Percentiles rank a stretch among this genome's conserved stretches.
Evolutionary conservation across 2,888 invertebrate genomes (phyloP).

Genomic region (Acanthacorydalis orientalis): DNA sequence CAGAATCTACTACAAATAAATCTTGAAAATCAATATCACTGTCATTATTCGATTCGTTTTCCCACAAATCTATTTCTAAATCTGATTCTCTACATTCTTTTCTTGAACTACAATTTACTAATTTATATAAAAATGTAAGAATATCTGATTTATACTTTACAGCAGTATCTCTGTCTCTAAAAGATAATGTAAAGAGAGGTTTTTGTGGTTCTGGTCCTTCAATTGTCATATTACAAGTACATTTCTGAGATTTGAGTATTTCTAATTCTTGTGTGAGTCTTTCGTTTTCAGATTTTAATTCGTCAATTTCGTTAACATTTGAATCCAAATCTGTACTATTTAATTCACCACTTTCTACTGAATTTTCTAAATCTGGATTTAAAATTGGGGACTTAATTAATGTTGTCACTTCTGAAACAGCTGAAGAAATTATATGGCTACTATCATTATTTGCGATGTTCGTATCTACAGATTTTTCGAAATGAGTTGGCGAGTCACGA

Average conservation of each 20-base stretch:
- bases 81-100: constrained; percentile 3
- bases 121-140: constrained; percentile 27
- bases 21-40: constrained; percentile 5
- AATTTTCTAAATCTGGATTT: constrained; percentile 1
- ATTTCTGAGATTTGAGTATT: background rate
- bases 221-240: constrained; percentile 4
- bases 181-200: constrained; percentile 29
- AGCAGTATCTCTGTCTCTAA: constrained; percentile 28
- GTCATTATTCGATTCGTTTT: background rate
- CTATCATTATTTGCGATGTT: background rate
- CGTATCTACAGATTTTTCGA: background rate
- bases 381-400: background rate
- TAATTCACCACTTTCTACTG: constrained; percentile 3
- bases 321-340: background rate
- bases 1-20: constrained; percentile 6
- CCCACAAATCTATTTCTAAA: constrained; percentile 2
- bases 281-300: background rate
- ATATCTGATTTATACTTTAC: constrained; percentile 29
- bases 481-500: constrained; percentile 18
- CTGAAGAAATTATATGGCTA: constrained; percentile 22
- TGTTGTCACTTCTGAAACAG: background rate
- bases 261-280: constrained; percentile 2
- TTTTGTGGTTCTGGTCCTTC: constrained; percentile 6
- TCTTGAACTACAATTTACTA: background rate
- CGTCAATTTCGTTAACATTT: background rate